Conservation (phyloP, 2,797 vertebrate genomes). For the Galagoides demidoff region DNA sequence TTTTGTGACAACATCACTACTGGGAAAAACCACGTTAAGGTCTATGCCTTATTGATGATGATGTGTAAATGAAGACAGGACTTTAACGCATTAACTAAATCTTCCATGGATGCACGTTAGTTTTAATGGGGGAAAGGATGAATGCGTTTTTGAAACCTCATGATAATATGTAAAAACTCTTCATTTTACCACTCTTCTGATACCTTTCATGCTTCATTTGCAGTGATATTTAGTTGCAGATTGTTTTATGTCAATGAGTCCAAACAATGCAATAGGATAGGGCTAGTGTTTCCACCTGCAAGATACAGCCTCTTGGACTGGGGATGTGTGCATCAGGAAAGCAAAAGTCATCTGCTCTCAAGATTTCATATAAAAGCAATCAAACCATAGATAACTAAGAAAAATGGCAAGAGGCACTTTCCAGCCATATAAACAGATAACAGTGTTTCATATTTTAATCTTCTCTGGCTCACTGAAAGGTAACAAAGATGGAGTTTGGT, state of each 20-base stretch:
- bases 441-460: background rate
- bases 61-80: background rate
- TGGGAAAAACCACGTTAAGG: slow-evolving; percentile 1
- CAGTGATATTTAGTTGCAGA: background rate
- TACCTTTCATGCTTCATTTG: background rate
- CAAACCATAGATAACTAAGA: background rate
- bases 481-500: background rate
- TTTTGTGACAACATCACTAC: slow-evolving; percentile 15
- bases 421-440: background rate
- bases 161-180: background rate
- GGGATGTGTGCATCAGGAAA: background rate
- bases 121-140: background rate
- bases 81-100: background rate
- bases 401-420: background rate
- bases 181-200: background rate
- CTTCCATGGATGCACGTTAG: background rate
- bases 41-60: background rate
- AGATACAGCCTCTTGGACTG: background rate
- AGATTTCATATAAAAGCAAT: background rate
- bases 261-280: background rate
- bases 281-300: background rate
- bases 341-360: background rate
- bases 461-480: background rate
- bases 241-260: background rate
- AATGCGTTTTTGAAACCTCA: background rate